Evolutionary conservation across 2,113 vertebrate species (phyloP).

Genomic region (Papio anubis): DNA sequence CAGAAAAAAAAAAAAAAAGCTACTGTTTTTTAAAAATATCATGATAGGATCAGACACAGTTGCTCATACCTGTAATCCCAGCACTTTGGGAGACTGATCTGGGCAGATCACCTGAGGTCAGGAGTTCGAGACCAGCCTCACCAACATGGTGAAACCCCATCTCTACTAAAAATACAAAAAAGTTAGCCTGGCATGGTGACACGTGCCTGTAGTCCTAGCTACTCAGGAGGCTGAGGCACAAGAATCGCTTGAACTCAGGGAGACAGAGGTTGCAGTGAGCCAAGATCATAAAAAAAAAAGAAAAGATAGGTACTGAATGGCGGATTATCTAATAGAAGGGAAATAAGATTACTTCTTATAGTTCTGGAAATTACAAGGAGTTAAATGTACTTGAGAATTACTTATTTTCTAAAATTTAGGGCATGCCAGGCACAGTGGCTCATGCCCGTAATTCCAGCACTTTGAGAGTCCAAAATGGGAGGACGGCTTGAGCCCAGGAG

Average conservation of each 20-base stretch:
- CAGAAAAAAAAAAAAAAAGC: background rate
- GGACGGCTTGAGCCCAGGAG: too few relatives aligned
- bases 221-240: background rate
- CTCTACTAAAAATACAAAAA: background rate
- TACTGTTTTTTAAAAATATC: background rate
- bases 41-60: background rate
- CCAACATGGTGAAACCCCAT: background rate
- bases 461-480: too few relatives aligned
- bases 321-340: background rate
- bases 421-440: too few relatives aligned
- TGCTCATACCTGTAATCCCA: background rate
- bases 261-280: background rate
- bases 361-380: background rate
- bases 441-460: too few relatives aligned
- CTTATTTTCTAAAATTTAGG: slow-evolving; percentile 41
- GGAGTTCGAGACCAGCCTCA: background rate
- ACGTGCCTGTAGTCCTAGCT: background rate
- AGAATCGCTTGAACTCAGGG: background rate
- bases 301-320: background rate
- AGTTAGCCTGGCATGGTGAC: background rate
- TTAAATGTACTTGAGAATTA: background rate
- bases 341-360: background rate
- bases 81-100: background rate
- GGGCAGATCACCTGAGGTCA: background rate
- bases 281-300: background rate